Evolutionary conservation across 2,888 invertebrate genomes (phyloP), one percentile per base, ranked within the genome.

Genomic region (Drosophila borealis): DNA sequence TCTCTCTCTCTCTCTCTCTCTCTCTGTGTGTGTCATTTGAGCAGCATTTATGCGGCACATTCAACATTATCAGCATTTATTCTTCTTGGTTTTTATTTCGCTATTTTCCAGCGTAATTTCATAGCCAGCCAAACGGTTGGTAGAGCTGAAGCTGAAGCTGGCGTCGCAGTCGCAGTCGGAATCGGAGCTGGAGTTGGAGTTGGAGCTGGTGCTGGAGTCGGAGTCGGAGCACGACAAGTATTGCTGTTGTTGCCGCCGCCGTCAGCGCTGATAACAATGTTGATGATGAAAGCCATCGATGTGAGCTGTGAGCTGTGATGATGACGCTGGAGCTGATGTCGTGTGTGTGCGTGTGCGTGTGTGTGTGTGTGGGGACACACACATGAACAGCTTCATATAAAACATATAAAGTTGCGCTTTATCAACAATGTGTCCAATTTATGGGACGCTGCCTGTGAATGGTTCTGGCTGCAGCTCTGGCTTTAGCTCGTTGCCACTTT

Each of bases 241-340:
- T 63, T 70, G 53, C 21, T 49, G 50, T 65, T 73, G 69, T 42
- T 54, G 33, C 33, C 46, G 68, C 45, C 45, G 79, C 62, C 65
- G 70, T 54, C 81, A 68, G 41, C 65, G 81, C 88, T 81, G 82
- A 82, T 82, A 82, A 82, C 82, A 82, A 88, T 82, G 82, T 82
- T 81, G 88, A 71, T 88, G 82, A 88, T 82, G 88, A 82, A 88
- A 82, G 82, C 88, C 88, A 82, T 82, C 84, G 88, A 87, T 84
- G 85, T 65, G 88, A 71, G 84, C 71, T 83, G 78, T 45, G 81
- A 80, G 87, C 71, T 84, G 84, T 39, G 70, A 73, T 69, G 80
- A 72, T 56, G 80, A 78, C 74, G 73, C 62, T 67, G 56, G 49
- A 39, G 64, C 67, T 67, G 37, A 45, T 61, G 62, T 63, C 45